Conservation (phyloP, 2,888 invertebrate genomes). For the Parnassius mnemosyne region DNA sequence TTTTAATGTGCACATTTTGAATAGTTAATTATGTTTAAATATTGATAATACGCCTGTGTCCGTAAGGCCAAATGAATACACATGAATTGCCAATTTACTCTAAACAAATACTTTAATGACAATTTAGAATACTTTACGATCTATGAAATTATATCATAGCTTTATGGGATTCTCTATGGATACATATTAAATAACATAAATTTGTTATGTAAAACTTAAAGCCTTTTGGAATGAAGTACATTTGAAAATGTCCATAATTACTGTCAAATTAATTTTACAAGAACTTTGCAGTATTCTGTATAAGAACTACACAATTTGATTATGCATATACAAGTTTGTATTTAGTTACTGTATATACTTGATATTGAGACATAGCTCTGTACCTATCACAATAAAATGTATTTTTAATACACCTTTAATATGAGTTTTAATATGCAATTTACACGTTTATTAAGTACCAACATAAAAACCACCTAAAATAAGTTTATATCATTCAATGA, state of each 20-base stretch:
- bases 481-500: no score
- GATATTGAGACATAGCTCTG: slow-evolving; percentile 73
- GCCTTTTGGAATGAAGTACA: slow-evolving; percentile 11
- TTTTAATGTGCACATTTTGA: slow-evolving; percentile 31
- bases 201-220: slow-evolving; percentile 19
- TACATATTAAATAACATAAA: background rate
- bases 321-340: slow-evolving; percentile 52
- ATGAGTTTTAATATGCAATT: slow-evolving; percentile 38
- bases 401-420: slow-evolving; percentile 77
- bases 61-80: slow-evolving; percentile 58
- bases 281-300: slow-evolving; percentile 13
- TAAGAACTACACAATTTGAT: slow-evolving; percentile 55
- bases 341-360: slow-evolving; percentile 78
- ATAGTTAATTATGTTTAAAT: slow-evolving; percentile 16
- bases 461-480: no score
- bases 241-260: background rate
- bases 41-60: slow-evolving; percentile 32
- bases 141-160: slow-evolving; percentile 1
- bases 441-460: background rate
- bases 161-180: slow-evolving; percentile 3
- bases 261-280: background rate
- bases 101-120: slow-evolving; percentile 5
- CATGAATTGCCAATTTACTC: slow-evolving; percentile 51
- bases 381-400: slow-evolving; percentile 79
- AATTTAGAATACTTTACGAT: slow-evolving; percentile 17